These are phyloP conservation scores for Xestia c-nigrum DNA, from an alignment of 2,888 invertebrate genomes.

Conservation along the genomic window DNA sequence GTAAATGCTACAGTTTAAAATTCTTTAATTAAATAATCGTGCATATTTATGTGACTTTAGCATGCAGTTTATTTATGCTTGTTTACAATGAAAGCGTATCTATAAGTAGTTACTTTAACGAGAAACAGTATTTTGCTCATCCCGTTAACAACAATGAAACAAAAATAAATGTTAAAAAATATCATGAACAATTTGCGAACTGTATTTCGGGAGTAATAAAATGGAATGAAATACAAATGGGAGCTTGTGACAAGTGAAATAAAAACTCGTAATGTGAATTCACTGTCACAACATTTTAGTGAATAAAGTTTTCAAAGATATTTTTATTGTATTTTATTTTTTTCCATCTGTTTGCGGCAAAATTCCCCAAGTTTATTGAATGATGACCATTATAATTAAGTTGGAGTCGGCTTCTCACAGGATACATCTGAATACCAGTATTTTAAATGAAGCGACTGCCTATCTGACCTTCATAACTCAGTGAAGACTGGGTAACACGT, in stretches of 20 bases:
- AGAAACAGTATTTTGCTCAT: neutral
- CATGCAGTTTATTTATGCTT: neutral
- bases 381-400: neutral
- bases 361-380: neutral
- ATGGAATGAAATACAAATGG: conserved; percentile 47
- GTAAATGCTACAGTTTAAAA: neutral
- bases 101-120: neutral
- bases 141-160: conserved; percentile 1
- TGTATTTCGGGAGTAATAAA: conserved; percentile 32
- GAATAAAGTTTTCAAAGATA: conserved; percentile 31
- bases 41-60: neutral
- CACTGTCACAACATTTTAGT: conserved; percentile 36
- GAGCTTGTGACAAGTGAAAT: conserved; percentile 38
- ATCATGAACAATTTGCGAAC: conserved; percentile 29
- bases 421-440: neutral
- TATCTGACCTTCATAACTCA: too few species aligned
- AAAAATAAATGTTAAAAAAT: conserved; percentile 20
- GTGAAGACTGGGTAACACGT: too few species aligned
- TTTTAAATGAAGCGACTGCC: too few species aligned
- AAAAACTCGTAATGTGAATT: conserved; percentile 43
- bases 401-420: neutral
- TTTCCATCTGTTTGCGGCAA: neutral
- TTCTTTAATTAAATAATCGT: neutral
- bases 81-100: neutral
- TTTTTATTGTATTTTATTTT: conserved; percentile 1